Evolutionary conservation across 2,797 vertebrate species (phyloP).

Genomic region (Diglossa cyanea): DNA sequence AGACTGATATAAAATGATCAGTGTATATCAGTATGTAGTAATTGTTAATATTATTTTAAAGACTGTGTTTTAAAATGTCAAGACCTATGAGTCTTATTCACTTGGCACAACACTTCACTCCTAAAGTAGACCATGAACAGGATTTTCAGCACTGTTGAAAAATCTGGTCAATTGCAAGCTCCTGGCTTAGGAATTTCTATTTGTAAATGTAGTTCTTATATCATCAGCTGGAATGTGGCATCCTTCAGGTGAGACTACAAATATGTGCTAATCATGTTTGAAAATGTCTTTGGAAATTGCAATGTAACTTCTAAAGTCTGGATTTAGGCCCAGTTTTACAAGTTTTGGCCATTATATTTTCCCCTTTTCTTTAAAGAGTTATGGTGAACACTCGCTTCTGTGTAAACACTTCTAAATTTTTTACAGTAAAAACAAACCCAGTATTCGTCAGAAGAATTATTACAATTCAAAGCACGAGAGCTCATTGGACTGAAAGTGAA

Average conservation of each 20-base stretch:
- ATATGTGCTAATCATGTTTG: accelerated
- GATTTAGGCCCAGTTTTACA: background rate
- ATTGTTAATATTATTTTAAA: background rate
- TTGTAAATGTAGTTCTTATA: background rate
- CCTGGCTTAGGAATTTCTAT: background rate
- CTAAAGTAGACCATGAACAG: background rate
- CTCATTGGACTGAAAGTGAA: background rate
- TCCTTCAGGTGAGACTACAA: background rate
- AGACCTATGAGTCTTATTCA: background rate
- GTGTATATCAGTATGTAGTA: background rate
- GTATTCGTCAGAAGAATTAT: background rate
- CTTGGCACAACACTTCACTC: background rate
- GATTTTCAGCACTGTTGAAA: background rate
- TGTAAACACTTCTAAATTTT: background rate
- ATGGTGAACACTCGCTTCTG: background rate
- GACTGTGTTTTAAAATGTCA: background rate
- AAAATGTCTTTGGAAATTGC: background rate
- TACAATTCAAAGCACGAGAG: background rate
- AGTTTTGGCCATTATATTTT: background rate
- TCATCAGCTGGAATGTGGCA: background rate
- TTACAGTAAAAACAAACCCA: background rate
- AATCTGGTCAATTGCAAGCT: background rate
- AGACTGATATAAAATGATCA: background rate
- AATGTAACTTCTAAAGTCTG: background rate
- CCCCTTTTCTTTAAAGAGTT: background rate